A percentile compares a stretch with the other conserved stretches of the same genome.
phyloP scores from a whole-genome alignment of 2,888 invertebrate species.

The Tachina fera region DNA sequence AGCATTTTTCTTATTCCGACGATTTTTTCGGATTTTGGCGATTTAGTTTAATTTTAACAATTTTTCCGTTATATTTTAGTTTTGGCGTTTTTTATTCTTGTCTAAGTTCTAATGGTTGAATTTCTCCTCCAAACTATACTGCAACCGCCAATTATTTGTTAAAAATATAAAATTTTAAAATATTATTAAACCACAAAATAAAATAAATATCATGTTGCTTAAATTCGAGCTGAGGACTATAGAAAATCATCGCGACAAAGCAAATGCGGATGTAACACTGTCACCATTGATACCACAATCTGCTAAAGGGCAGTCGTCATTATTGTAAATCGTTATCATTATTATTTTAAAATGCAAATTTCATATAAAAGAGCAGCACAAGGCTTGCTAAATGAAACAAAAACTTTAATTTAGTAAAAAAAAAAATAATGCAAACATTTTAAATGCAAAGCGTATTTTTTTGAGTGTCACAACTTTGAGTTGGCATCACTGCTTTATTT shows the following conservation, averaged over 20 bases:
- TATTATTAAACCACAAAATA: slow-evolving; percentile 3
- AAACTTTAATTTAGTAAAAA: background rate
- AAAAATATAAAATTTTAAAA: slow-evolving; percentile 6
- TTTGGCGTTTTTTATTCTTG: background rate
- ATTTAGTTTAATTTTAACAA: too few species aligned
- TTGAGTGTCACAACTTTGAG: too few species aligned
- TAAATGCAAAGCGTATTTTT: too few species aligned
- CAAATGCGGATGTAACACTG: slow-evolving; percentile 42
- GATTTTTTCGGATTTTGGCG: too few species aligned
- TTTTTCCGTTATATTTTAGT: too few species aligned
- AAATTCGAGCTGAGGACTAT: background rate
- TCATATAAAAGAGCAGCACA: background rate
- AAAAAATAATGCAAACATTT: background rate
- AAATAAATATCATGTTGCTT: background rate
- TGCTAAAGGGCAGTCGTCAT: slow-evolving; percentile 46
- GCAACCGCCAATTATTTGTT: slow-evolving; percentile 14
- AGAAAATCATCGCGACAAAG: slow-evolving; percentile 13
- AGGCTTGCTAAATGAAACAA: slow-evolving; percentile 25
- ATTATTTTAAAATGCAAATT: slow-evolving; percentile 27
- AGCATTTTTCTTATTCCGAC: too few species aligned
- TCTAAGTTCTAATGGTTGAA: background rate
- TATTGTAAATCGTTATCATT: slow-evolving; percentile 27
- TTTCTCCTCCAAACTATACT: background rate
- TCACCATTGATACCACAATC: slow-evolving; percentile 28
- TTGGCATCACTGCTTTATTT: too few species aligned